Base-by-base conservation (phyloP, 2,113 vertebrate species). In the Gymnorhina tibicen region DNA sequence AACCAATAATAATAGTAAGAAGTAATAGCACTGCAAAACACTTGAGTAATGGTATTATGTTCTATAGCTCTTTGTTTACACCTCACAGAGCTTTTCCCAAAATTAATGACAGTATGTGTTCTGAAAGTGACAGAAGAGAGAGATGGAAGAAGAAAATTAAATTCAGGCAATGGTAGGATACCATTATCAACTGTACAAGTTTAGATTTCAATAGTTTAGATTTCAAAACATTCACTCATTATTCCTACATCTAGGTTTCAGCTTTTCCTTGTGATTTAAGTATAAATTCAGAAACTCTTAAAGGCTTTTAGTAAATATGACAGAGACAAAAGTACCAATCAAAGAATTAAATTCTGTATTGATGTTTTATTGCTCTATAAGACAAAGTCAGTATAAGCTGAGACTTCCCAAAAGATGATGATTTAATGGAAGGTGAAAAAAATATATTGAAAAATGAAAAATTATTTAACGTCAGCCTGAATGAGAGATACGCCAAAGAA, bases 81-180 rank as follows among this genome's bases (percentile, higher is more conserved):
- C 52, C 68, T 86, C 68, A 91, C 50, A 67, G 24, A 88, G 52
- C 24, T 95, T 86, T 83, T 81, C 76, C 17, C 68, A n/a, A 92
- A 85, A 94, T 63, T 85, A 93, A 76, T 87, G 67, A 62, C 46
- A 74, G 14, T 41, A n/a, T 73, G 41, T 81, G 32, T 32, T 72
- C 56, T 81, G 59, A 88, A 70, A 63, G 26, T 64, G 79, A 83
- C n/a, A 91, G 63, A 91, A 87, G 30, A 84, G n/a, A 80, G n/a
- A 63, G 72, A 88, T 41, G 49, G 47, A 83, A 91, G 52, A 82
- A 83, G 55, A 91, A 94, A 93, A 91, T 78, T 60, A 89, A 92
- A 92, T 78, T 14, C 75, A 81, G 67, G 46, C 33, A 91, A 35
- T 62, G 3, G 15, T 63, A 93, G 37, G 35, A 70, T 84, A 26